Evolutionary conservation across 2,888 invertebrate species (phyloP).

Genomic region (Ischnura elegans): DNA sequence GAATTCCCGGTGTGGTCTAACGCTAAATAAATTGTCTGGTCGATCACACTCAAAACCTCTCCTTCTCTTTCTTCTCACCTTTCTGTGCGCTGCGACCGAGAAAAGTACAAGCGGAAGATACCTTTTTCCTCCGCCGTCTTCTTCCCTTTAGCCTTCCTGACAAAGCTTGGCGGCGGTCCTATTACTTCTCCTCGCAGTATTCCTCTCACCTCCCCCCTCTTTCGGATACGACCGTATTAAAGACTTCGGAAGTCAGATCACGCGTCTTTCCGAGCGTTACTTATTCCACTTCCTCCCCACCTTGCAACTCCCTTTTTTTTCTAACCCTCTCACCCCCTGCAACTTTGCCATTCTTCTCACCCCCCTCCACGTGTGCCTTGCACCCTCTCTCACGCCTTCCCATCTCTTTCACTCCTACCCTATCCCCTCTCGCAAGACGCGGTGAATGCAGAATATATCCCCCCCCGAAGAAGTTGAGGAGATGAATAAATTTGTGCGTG

Average conservation of each 20-base stretch:
- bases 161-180: not conserved
- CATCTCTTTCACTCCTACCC: not conserved
- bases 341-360: not conserved
- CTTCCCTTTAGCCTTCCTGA: too few relatives aligned
- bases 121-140: not conserved
- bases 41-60: not conserved
- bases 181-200: not conserved
- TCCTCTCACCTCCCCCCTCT: not conserved
- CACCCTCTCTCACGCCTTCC: not conserved
- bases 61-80: not conserved
- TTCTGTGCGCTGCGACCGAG: not conserved
- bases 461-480: not conserved
- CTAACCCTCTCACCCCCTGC: not conserved
- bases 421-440: not conserved
- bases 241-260: slow-evolving; percentile 43
- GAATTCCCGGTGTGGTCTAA: not conserved
- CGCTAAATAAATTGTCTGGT: not conserved
- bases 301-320: not conserved
- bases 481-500: slow-evolving; percentile 6
- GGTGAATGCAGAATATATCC: slow-evolving; percentile 12
- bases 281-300: not conserved
- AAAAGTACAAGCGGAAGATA: not conserved
- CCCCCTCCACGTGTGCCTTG: not conserved
- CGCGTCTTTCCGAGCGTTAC: slow-evolving; percentile 39
- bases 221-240: slow-evolving; percentile 9